A percentile compares a stretch with the other conserved stretches of the same genome.
Conservation (phyloP, 2,113 vertebrate species). For the Triplophysa dalaica region DNA sequence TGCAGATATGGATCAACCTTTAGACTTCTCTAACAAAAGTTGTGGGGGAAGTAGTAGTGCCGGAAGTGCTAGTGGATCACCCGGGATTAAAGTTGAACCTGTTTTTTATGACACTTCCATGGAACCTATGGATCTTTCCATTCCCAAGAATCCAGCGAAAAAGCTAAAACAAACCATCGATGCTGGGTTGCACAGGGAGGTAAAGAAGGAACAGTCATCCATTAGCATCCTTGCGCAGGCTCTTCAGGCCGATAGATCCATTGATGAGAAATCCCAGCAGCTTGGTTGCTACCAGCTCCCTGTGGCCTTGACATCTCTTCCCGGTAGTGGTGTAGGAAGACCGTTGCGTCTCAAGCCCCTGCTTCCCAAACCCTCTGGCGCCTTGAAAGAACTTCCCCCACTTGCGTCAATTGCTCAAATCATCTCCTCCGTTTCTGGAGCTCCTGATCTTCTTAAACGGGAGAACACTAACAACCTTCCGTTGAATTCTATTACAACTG, state of each 20-base stretch:
- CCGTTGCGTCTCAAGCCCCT: constrained; percentile 52
- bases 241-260: constrained; percentile 20
- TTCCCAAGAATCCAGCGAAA: constrained; percentile 83
- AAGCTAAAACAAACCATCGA: constrained; percentile 60
- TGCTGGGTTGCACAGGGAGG: constrained; percentile 14
- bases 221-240: constrained; percentile 29
- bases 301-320: constrained; percentile 47
- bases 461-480: constrained; percentile 33
- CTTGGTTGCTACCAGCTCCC: constrained; percentile 51
- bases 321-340: constrained; percentile 9
- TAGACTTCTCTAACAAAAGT: constrained; percentile 90
- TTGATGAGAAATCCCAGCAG: constrained; percentile 42
- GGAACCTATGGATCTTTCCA: constrained; percentile 96
- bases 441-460: constrained; percentile 59
- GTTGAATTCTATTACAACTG: constrained; percentile 13
- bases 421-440: constrained; percentile 93
- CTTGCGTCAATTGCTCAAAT: constrained; percentile 98
- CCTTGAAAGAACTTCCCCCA: constrained; percentile 80
- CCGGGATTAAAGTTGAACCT: constrained; percentile 42
- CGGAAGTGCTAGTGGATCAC: constrained; percentile 32
- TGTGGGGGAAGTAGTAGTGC: constrained; percentile 2
- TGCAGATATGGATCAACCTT: constrained; percentile 81
- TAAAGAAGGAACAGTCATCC: constrained; percentile 72
- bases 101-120: constrained; percentile 49
- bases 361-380: constrained; percentile 48